Base-by-base conservation (phyloP, 2,113 vertebrate species). In the Nematolebias whitei region DNA sequence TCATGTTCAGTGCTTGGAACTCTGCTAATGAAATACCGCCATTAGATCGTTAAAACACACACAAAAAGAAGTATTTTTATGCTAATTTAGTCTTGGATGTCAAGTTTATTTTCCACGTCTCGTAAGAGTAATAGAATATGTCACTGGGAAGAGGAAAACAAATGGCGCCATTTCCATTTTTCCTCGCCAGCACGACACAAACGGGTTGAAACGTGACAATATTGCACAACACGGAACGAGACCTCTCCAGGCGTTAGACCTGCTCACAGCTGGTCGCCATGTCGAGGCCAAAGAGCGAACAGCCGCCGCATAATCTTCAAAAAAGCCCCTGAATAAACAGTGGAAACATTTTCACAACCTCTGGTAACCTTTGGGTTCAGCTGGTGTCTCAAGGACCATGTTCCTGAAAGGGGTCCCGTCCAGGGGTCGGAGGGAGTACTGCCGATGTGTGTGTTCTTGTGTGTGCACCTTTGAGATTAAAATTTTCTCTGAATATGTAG, bases 271-370 rank as follows among this genome's bases (percentile, higher is more conserved):
- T 75, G 74, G 79, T 83, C 79, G 68, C 61, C 26, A 12, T 78
- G 75, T 78, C 45, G 13, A 80, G 82, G 78, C 86, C 84, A 85
- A 45, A 56, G 51, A 74, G 85, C 81, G 72, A 89, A 85, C 82
- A 81, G 82, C 70, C 39, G 20, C 81, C 38, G 69, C 63, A 74
- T 83, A 87, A 84, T 79, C 76, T 84, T 85, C 62, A 78, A 82
- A 83, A 84, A 82, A 57, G 64, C 50, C 72, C 51, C 71, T 43
- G 72, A 70, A 85, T 85, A 78, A 85, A 82, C 71, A 80, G 77
- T 87, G 78, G 79, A 80, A 82, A 83, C 76, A 84, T 82, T 89
- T 87, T 85, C 76, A 80, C 78, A 87, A 82, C 85, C 83, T 77
- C 71, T 63, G 45, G 57, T 82, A 84, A 85, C 80, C 80, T 81